Percentiles rank a stretch among this genome's conserved stretches.
Conservation (phyloP, 2,797 vertebrate species). For the Mallotus villosus region DNA sequence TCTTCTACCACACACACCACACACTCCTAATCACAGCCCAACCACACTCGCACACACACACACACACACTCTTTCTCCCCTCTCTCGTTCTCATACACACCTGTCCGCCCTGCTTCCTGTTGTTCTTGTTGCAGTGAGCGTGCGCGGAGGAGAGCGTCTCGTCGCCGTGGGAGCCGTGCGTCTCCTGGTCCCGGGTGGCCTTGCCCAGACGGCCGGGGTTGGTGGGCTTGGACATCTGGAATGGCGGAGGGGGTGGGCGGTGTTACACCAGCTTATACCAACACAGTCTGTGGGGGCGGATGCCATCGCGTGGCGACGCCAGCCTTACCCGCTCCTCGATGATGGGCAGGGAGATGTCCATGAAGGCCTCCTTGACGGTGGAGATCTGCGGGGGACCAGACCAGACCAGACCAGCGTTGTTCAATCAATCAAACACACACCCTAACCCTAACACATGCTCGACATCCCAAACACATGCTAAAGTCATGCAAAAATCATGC, state of each 20-base stretch:
- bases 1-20: not conserved
- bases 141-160: slow-evolving; percentile 61
- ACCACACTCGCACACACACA: slow-evolving; percentile 1
- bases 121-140: slow-evolving; percentile 70
- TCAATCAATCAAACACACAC: slow-evolving; percentile 2
- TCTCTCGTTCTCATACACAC: slow-evolving; percentile 42
- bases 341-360: slow-evolving; percentile 97
- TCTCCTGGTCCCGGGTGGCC: slow-evolving; percentile 74
- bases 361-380: slow-evolving; percentile 94
- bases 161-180: slow-evolving; percentile 63
- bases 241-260: not conserved
- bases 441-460: not conserved
- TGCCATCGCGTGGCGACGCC: not conserved
- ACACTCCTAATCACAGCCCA: not conserved
- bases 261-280: not conserved
- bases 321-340: slow-evolving; percentile 95
- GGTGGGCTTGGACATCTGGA: slow-evolving; percentile 89
- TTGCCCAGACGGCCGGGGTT: slow-evolving; percentile 82
- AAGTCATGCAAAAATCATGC: too few species aligned
- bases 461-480: not conserved
- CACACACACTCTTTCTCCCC: not conserved
- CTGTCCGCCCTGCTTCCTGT: slow-evolving; percentile 75
- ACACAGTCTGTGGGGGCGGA: not conserved
- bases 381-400: slow-evolving; percentile 81
- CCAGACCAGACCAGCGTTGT: not conserved